Percentiles rank a stretch among this genome's conserved stretches.
These are phyloP conservation scores for Scelioninae gen. 1 DNA, from an alignment of 2,888 invertebrate species.

Conservation along the genomic window DNA sequence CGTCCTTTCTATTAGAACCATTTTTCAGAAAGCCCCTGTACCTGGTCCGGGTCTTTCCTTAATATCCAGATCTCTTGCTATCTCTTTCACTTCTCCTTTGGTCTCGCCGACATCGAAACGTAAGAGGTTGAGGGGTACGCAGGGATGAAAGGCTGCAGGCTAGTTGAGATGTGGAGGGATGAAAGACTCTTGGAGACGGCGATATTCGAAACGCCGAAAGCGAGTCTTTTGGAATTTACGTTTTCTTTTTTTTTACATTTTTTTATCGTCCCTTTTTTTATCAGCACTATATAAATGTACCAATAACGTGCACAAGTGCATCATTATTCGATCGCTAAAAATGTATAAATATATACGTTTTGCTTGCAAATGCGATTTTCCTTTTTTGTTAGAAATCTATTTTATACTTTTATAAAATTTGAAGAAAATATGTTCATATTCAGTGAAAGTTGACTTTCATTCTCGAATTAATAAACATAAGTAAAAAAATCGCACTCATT, in stretches of 20 bases:
- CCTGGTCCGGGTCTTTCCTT: slow-evolving; percentile 64
- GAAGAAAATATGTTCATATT: slow-evolving; percentile 1
- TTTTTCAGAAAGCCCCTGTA: slow-evolving; percentile 71
- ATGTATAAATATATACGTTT: slow-evolving; percentile 43
- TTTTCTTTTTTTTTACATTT: slow-evolving; percentile 34
- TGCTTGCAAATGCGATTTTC: slow-evolving; percentile 31
- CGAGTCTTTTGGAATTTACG: slow-evolving; percentile 65
- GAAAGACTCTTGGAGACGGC: slow-evolving; percentile 65
- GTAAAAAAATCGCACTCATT: not conserved
- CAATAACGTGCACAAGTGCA: slow-evolving; percentile 64
- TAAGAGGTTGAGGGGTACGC: slow-evolving; percentile 40
- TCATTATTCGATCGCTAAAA: slow-evolving; percentile 56
- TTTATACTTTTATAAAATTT: slow-evolving; percentile 11
- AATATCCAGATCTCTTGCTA: slow-evolving; percentile 67
- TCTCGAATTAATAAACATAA: no score
- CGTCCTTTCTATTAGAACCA: slow-evolving; percentile 74
- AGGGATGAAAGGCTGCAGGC: slow-evolving; percentile 68
- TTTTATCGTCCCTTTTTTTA: slow-evolving; percentile 47
- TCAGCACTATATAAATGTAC: slow-evolving; percentile 64
- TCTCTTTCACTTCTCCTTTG: slow-evolving; percentile 64
- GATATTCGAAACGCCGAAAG: slow-evolving; percentile 68
- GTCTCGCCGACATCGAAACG: slow-evolving; percentile 68
- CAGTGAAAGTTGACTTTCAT: no score
- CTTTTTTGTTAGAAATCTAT: slow-evolving; percentile 29
- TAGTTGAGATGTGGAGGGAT: slow-evolving; percentile 61